Evolutionary conservation across 2,888 invertebrate species (phyloP).

Genomic region (Drosophila cyrtoloma): DNA sequence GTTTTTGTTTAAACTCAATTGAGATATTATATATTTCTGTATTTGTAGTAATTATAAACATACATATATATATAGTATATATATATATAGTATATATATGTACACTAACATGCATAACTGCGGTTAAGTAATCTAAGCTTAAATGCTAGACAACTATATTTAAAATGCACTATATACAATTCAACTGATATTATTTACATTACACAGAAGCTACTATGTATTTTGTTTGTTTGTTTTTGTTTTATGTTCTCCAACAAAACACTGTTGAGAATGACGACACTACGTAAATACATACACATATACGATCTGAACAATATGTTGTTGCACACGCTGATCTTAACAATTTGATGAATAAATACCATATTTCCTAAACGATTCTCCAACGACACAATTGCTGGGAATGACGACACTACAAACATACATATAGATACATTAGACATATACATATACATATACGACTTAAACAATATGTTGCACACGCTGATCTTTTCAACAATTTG

Average conservation of each 20-base stretch:
- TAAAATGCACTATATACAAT: slow-evolving; percentile 57
- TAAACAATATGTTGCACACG: slow-evolving; percentile 55
- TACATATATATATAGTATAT: slow-evolving; percentile 13
- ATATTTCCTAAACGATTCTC: slow-evolving; percentile 18
- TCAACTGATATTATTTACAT: slow-evolving; percentile 62
- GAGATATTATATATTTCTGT: slow-evolving; percentile 32
- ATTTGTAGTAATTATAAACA: slow-evolving; percentile 13
- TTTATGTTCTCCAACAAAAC: not conserved
- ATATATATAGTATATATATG: slow-evolving; percentile 17
- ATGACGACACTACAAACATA: not conserved
- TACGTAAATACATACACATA: slow-evolving; percentile 38
- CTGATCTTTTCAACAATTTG: slow-evolving; percentile 44
- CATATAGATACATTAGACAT: slow-evolving; percentile 34
- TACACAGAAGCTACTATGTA: slow-evolving; percentile 22
- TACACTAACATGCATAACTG: slow-evolving; percentile 34
- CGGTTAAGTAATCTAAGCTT: slow-evolving; percentile 39
- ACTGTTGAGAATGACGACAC: slow-evolving; percentile 8
- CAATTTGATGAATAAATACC: slow-evolving; percentile 39
- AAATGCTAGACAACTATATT: slow-evolving; percentile 43
- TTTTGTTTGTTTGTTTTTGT: slow-evolving; percentile 1
- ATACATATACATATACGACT: slow-evolving; percentile 16
- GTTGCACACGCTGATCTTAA: slow-evolving; percentile 51
- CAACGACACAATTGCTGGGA: slow-evolving; percentile 6
- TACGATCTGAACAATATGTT: slow-evolving; percentile 41
- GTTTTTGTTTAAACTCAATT: slow-evolving; percentile 17